Percentiles rank a stretch among this genome's conserved stretches.
Conservation (phyloP, 2,888 invertebrate species). For the Carterocephalus palaemon region DNA sequence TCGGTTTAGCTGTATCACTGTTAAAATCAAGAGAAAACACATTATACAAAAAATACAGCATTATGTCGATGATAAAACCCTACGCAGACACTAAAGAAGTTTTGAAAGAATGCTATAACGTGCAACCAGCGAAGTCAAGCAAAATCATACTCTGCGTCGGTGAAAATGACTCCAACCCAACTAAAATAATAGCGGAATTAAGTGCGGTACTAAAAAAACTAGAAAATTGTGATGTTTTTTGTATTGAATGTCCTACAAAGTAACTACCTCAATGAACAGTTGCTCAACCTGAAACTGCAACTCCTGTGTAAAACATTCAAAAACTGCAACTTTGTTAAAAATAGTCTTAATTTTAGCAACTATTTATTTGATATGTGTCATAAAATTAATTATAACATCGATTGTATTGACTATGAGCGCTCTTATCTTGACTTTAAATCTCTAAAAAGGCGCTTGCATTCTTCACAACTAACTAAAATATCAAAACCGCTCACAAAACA, state of each 20-base stretch:
- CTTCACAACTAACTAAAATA: background rate
- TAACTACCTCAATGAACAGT: background rate
- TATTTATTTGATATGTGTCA: background rate
- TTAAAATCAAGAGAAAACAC: too few species aligned
- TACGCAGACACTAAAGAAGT: too few species aligned
- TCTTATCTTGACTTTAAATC: background rate
- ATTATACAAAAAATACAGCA: too few species aligned
- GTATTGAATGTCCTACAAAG: background rate
- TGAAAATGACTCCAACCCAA: too few species aligned
- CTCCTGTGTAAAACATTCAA: slow-evolving; percentile 3
- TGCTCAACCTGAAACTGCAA: background rate
- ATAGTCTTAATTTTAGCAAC: background rate
- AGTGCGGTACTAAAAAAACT: too few species aligned
- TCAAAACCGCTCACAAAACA: background rate
- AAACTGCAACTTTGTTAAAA: slow-evolving; percentile 4
- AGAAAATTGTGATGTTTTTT: too few species aligned
- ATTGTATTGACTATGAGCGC: background rate
- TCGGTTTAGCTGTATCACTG: too few species aligned
- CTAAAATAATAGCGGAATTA: too few species aligned
- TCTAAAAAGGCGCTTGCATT: background rate
- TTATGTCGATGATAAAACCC: too few species aligned
- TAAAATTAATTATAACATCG: background rate
- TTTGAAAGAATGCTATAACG: too few species aligned
- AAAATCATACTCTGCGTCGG: too few species aligned
- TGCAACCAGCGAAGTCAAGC: too few species aligned